These are phyloP conservation scores for Phania funesta DNA, from an alignment of 2,888 invertebrate species.

Conservation along the genomic window DNA sequence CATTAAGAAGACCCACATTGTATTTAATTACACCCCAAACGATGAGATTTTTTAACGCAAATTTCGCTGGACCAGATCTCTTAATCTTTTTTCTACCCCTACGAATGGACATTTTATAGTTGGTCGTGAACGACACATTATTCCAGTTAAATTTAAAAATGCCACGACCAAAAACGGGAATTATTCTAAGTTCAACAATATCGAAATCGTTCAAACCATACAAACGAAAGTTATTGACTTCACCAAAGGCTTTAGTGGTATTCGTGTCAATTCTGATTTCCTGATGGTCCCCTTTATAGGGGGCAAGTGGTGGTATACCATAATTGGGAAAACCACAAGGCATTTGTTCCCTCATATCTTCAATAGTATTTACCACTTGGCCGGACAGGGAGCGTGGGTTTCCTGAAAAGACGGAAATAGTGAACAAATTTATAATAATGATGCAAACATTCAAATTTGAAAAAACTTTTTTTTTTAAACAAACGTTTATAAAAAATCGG, in stretches of 20 bases:
- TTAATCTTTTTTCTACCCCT: slow-evolving; percentile 54
- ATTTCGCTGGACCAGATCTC: slow-evolving; percentile 72
- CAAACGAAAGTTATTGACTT: slow-evolving; percentile 69
- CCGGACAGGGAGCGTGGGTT: slow-evolving; percentile 70
- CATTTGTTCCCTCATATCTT: slow-evolving; percentile 69
- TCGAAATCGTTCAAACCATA: slow-evolving; percentile 74
- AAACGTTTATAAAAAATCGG: too few species aligned
- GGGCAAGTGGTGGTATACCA: slow-evolving; percentile 75
- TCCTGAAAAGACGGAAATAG: slow-evolving; percentile 56
- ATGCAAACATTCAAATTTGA: too few species aligned
- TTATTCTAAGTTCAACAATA: slow-evolving; percentile 68
- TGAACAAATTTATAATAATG: too few species aligned
- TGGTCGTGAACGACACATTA: slow-evolving; percentile 70
- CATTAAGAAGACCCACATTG: slow-evolving; percentile 67
- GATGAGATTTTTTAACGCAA: slow-evolving; percentile 71
- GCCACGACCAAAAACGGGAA: slow-evolving; percentile 68
- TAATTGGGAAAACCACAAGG: slow-evolving; percentile 72
- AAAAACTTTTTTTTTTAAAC: too few species aligned
- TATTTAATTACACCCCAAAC: slow-evolving; percentile 72
- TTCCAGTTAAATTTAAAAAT: slow-evolving; percentile 71
- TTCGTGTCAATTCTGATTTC: slow-evolving; percentile 67
- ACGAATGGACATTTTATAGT: slow-evolving; percentile 70
- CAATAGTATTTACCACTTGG: slow-evolving; percentile 69
- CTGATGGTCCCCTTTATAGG: slow-evolving; percentile 68
- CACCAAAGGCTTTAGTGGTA: slow-evolving; percentile 65